A percentile compares a stretch with the other conserved stretches of the same genome.
phyloP scores from a whole-genome alignment of 2,113 vertebrate species.

The Naja naja region DNA sequence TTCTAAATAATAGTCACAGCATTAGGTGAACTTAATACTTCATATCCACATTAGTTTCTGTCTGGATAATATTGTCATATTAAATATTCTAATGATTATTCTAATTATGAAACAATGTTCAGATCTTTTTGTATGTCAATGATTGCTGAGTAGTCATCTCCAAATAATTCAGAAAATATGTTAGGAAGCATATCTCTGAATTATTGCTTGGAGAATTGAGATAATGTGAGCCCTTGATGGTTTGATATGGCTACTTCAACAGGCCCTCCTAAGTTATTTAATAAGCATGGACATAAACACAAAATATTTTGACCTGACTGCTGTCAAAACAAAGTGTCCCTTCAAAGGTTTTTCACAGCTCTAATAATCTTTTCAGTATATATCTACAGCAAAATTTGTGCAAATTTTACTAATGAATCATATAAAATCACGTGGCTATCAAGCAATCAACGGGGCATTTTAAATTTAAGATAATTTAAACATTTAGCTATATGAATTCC shows the following conservation, averaged over 20 bases:
- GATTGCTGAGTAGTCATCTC: neutral
- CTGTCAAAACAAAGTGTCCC: neutral
- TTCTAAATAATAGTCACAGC: neutral
- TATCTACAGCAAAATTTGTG: neutral
- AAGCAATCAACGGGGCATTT: neutral
- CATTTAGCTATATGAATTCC: neutral
- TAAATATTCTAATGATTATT: neutral
- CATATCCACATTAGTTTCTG: neutral
- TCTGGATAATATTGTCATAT: neutral
- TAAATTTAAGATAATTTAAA: neutral
- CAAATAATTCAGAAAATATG: neutral
- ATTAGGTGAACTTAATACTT: neutral
- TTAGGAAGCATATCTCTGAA: neutral
- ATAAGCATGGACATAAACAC: neutral
- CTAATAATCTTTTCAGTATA: neutral
- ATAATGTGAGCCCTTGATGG: neutral
- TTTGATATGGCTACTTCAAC: neutral
- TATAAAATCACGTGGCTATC: neutral
- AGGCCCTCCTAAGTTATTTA: neutral
- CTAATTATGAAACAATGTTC: neutral
- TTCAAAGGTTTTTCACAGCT: neutral
- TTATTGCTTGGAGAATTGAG: neutral
- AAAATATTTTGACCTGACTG: neutral
- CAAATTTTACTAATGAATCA: neutral
- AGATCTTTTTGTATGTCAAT: neutral